Evolutionary conservation across 2,113 vertebrate species (phyloP), one percentile per base, ranked within the genome.

Genomic region (Redunca redunca): DNA sequence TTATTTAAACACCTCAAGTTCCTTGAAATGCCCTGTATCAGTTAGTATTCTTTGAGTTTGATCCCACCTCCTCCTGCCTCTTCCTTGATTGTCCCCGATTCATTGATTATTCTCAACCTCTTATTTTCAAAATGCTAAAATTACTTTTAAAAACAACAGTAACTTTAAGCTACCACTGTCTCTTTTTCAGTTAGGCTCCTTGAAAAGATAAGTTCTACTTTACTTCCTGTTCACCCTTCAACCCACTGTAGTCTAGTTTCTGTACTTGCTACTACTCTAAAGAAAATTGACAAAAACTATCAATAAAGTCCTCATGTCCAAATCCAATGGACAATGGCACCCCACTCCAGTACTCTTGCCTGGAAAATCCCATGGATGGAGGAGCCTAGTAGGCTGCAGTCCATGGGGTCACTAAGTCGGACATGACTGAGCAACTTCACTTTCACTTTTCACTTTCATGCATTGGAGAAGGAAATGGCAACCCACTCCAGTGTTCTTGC

Each of bases 131-230:
- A 96, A 26, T 74, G 33, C 62, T 52, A 7, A 74, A 67, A 36
- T 91, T 48, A 93, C 57, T 89, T 92, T 80, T 85, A 81, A 94
- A 95, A 97, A 67, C 36, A 89, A 52, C 43, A 86, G 26, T 86
- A 91, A 78, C 53, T 89, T 88, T 3, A 50, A 84, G 48, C 48
- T 60, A 78, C 21, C 23, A 78, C 6, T 8, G 43, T 94, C 52
- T 95, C 21, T 26, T 93, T 88, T 94, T 81, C 46, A 94, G 48
- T 78, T 28, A 87, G 25, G 8, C 21, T 77, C 55, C 82, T 93
- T 95, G n/a, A 83, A 96, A 90, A 19, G 86, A 6, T 36, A 90
- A 83, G 30, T 82, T 71, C 36, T 83, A 58, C 16, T 71, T 67
- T 81, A 82, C 21, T 82, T 87, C 15, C 60, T 83, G 26, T 67